Base-by-base conservation (phyloP, 2,888 invertebrate genomes). In the Scaeva pyrastri region DNA sequence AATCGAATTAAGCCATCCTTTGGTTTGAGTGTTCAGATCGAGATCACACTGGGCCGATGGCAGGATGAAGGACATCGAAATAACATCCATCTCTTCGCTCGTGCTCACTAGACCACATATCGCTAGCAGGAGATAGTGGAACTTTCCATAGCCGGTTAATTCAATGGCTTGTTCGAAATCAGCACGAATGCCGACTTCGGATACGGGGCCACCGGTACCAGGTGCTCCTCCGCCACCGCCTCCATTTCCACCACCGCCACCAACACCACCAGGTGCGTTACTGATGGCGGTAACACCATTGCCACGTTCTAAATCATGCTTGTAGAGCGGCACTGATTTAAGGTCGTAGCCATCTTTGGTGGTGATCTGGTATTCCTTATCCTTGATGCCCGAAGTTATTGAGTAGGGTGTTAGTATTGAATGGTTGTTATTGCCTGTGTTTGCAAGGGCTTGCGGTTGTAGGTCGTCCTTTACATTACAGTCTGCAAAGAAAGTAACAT, bases 71-170 rank as follows among this genome's bases (percentile, higher is more conserved):
- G 98, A 98, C 96, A 98, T 97, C 90, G 97, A 97, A 91, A 98
- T 97, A 94, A 98, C 97, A 94, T 98, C 98, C 96, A 98, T 97
- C 94, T 98, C 97, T 94, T 98, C 98, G 93, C 97, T 97, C 89
- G 97, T 97, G 94, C 97, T 97, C 93, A 98, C 97, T 93, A 98
- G 96, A 89, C 98, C 98, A 94, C 98, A 98, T 93, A 98, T 96
- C 91, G 96, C 95, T 94, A 98, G 94, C 92, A 98, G 94, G 91
- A 97, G 94, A 93, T 97, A 97, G 93, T 98, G 98, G 93, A 98
- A 98, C 93, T 96, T 92, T 88, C 92, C 92, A 90, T 92, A 93
- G 62, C 96, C 96, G 91, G 97, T 95, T 93, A 96, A 94, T 94
- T 97, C 96, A 92, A 97, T 97, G 89, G 97, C 97, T 93, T 95